Evolutionary conservation across 2,888 invertebrate genomes (phyloP), one percentile per base, ranked within the genome.

Genomic region (Chaetoderma sp.): DNA sequence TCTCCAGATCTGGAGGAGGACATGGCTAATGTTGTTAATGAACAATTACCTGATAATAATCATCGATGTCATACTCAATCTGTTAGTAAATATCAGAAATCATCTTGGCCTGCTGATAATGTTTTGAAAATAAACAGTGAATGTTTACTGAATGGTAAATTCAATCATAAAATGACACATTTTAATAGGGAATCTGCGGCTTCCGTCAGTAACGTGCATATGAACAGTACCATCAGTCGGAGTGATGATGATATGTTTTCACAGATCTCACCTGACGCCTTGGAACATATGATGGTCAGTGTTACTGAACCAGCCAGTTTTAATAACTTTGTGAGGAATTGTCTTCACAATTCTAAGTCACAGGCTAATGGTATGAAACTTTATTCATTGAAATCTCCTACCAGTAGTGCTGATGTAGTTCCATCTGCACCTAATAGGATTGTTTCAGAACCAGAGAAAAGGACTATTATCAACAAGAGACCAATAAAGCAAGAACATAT

Each of bases 241-340:
- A 13, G 8, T 25, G 30, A 28, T 52, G 52, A 52, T 52, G 52
- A 52, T 13, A 52, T 52, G 52, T 52, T 52, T 3, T 52, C 28
- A 2, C 52, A 52, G 30, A 52, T 52, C 8, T 5, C 52, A 28
- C 32, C 13, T 13, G 52, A 52, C 4, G 23, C 52, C 21, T n/a
- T 52, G 16, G 52, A 25, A 27, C 18, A 28, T 16, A 30, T 52
- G 52, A 32, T n/a, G n/a, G n/a, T n/a, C n/a, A n/a, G n/a, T n/a
- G n/a, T n/a, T n/a, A n/a, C n/a, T n/a, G n/a, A n/a, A n/a, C n/a
- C n/a, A n/a, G n/a, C n/a, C n/a, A n/a, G n/a, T n/a, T n/a, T n/a
- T n/a, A n/a, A n/a, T n/a, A n/a, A n/a, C n/a, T n/a, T n/a, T n/a
- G n/a, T n/a, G n/a, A n/a, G n/a, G n/a, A n/a, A n/a, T n/a, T n/a